Evolutionary conservation across 2,797 vertebrate species (phyloP), one percentile per base, ranked within the genome.

Genomic region (Oryzias dopingdopingensis): DNA sequence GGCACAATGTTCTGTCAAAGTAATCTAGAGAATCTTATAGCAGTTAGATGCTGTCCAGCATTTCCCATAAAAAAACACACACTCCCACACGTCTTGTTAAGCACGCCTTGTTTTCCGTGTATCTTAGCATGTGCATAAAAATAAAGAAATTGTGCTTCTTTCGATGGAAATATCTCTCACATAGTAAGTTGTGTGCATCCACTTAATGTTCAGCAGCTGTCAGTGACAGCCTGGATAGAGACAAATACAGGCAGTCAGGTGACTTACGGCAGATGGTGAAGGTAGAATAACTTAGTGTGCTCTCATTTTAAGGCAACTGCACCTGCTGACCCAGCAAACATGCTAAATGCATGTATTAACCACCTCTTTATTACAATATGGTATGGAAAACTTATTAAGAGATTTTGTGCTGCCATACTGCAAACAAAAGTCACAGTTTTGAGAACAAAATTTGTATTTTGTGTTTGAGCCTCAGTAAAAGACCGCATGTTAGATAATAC

Each of bases 211-310:
- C 40, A 50, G 1, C 17, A 4, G 64, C 16, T 67, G 53, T 49
- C n/a, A 14, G 15, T 20, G 16, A 29, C 41, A 26, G 10, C 41
- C 4, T 49, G 42, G 20, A 41, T 46, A 40, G 59, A 71, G 29
- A 37, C 17, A 14, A 13, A 13, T 2, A 64, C 24, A 46, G 23
- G 52, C 24, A 61, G 29, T 18, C 44, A 18, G 24, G 41, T 53
- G 48, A 65, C 73, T 44, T 51, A 32, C 58, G 41, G 17, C 58
- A 76, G 71, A 62, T 67, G 65, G 65, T 17, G 51, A 22, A 40
- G 65, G 51, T 29, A 62, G 51, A 66, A 76, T 74, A 59, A 76
- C 46, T 12, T 29, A 50, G 45, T 70, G 55, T 57, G 60, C 53
- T 51, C 52, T 56, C 3, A 7, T 18, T 32, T 40, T 42, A 40